Base-by-base conservation (phyloP, 1,140 invertebrate genomes). In the Anastrepha obliqua region DNA sequence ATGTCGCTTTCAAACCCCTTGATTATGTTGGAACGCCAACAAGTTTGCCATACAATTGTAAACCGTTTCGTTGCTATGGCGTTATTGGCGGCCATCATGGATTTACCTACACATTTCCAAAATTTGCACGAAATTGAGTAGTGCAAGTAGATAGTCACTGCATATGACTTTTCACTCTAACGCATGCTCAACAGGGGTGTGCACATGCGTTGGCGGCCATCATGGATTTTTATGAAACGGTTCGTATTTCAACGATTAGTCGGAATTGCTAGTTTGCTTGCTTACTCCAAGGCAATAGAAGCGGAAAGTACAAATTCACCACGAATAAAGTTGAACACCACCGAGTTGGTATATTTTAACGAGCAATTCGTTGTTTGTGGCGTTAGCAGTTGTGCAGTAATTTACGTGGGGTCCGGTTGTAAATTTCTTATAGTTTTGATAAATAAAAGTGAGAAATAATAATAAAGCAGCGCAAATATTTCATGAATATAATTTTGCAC, bases 221-320 rank as follows among this genome's bases (percentile, higher is more conserved):
- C 86, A 88, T 87, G 86, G 20, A 87, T 85, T 85, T 85, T 88
- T 87, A 64, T 29, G 88, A 88, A 88, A 85, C 87, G 87, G 86
- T 87, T 74, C 6, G 2, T 7, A 81, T 47, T 2, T 20, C 47
- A 11, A 29, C 44, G 67, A 78, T 4, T 51, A 51, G 17, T 29
- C 9, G 20, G 13, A 67, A 58, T 5, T 55, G 20, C 2, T 81
- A 8, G 17, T 81, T 55, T 55, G n/a, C 74, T 81, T 17, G 4
- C n/a, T 67, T 55, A 20, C 58, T 20, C 5, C 47, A 85, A 15
- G 65, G 62, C 0, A 20, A 59, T 86, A 58, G 1, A 59, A 67
- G 65, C 29, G 42, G 44, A 29, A 42, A 13, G 1, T n/a, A n/a
- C 6, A 47, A 58, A 85, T 67, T 88, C 81, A 88, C 78, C 87